Conservation (phyloP, 2,888 invertebrate genomes). For the Bellardia pandia region DNA sequence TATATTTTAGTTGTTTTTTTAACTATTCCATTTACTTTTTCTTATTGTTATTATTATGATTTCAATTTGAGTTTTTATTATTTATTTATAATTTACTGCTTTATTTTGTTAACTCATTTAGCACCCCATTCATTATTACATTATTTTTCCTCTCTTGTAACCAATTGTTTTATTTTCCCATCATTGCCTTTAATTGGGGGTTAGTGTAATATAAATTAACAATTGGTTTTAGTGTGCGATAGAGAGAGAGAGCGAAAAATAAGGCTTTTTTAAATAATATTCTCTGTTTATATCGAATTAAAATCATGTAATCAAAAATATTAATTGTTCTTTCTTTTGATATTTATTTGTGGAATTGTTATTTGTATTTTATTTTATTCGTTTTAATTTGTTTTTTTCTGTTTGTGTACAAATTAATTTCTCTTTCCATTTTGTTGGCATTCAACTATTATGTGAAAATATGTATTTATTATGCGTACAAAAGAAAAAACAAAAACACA, state of each 20-base stretch:
- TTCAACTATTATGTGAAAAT: conserved; percentile 58
- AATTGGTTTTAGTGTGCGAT: conserved; percentile 34
- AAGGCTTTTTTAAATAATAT: conserved; percentile 58
- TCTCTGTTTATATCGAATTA: conserved; percentile 70
- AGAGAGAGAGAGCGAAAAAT: conserved; percentile 38
- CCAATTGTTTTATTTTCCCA: conserved; percentile 30
- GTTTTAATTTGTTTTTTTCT: conserved; percentile 45
- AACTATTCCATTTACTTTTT: conserved; percentile 68
- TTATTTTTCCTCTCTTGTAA: conserved; percentile 55
- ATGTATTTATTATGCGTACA: conserved; percentile 47
- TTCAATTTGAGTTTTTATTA: conserved; percentile 66
- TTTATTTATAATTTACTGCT: conserved; percentile 55
- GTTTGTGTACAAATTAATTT: conserved; percentile 41
- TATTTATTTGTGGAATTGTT: conserved; percentile 59
- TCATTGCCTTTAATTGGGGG: conserved; percentile 74
- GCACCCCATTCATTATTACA: conserved; percentile 76
- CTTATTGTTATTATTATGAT: conserved; percentile 65
- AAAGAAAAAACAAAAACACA: conserved; percentile 51
- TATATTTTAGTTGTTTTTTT: conserved; percentile 47
- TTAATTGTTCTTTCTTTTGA: conserved; percentile 6
- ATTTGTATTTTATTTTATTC: conserved; percentile 37
- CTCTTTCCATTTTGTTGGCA: conserved; percentile 55
- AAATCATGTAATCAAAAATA: conserved; percentile 4
- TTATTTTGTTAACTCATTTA: conserved; percentile 77
- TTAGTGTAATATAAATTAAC: background rate